These are phyloP conservation scores for Trachemys scripta DNA, from an alignment of 2,113 vertebrate genomes.

Conservation along the genomic window DNA sequence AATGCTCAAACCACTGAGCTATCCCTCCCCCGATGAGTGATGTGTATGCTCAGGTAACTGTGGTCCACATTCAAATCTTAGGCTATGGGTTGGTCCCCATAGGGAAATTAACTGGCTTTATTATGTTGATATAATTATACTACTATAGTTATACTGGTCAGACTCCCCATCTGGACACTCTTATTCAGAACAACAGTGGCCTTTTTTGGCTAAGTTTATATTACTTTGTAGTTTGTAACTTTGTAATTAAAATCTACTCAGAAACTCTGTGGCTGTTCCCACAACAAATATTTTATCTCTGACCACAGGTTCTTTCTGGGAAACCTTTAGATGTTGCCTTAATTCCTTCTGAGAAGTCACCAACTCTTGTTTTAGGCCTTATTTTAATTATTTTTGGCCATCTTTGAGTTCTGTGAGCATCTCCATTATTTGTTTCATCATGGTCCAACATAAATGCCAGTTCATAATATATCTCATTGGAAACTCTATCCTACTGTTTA, in stretches of 20 bases:
- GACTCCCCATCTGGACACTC: background rate
- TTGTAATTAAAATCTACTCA: background rate
- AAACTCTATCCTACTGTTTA: background rate
- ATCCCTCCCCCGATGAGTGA: background rate
- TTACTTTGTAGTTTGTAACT: background rate
- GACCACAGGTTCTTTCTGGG: background rate
- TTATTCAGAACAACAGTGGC: background rate
- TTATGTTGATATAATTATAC: background rate
- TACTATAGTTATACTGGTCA: background rate
- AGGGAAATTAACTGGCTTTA: background rate
- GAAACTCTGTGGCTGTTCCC: background rate
- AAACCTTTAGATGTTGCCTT: background rate
- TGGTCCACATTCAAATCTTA: background rate
- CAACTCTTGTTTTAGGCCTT: background rate
- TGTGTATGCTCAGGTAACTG: background rate
- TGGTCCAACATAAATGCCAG: background rate
- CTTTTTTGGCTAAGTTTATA: background rate
- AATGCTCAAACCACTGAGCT: no score
- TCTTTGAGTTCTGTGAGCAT: background rate
- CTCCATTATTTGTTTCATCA: background rate
- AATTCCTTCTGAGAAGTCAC: background rate
- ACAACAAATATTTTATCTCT: background rate
- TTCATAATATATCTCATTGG: background rate
- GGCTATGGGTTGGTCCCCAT: rapidly evolving
- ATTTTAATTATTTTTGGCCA: background rate